Evolutionary conservation across 2,888 invertebrate species (phyloP).

Genomic region (Congeria kusceri): DNA sequence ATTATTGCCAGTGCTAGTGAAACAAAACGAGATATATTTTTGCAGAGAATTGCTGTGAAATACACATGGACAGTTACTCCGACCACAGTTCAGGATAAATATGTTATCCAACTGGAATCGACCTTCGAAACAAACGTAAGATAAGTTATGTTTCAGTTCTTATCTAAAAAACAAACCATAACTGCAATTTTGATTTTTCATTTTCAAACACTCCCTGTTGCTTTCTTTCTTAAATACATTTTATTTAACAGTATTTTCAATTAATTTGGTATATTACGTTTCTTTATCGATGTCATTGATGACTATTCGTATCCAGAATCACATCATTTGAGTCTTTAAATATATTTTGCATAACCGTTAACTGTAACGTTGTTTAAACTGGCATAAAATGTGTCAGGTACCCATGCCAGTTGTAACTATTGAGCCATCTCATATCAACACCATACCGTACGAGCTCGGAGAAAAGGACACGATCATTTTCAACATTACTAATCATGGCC

Average conservation of each 20-base stretch:
- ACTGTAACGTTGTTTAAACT: background rate
- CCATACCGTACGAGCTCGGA: slow-evolving; percentile 59
- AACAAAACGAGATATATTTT: slow-evolving; percentile 51
- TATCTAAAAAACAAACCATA: background rate
- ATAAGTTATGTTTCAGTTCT: background rate
- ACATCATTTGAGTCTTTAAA: too few relatives aligned
- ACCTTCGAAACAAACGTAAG: slow-evolving; percentile 66
- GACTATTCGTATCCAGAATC: too few relatives aligned
- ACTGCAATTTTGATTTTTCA: background rate
- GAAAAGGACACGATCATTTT: slow-evolving; percentile 57
- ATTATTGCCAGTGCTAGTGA: slow-evolving; percentile 41
- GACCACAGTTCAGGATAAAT: slow-evolving; percentile 68
- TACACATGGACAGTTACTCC: slow-evolving; percentile 70
- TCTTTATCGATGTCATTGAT: too few relatives aligned
- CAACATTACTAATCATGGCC: slow-evolving; percentile 70
- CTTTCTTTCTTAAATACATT: too few relatives aligned
- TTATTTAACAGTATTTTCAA: too few relatives aligned
- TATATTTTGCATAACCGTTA: too few relatives aligned
- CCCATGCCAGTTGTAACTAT: slow-evolving; percentile 76
- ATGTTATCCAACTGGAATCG: slow-evolving; percentile 70
- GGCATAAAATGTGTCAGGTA: slow-evolving; percentile 40
- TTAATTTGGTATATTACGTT: too few relatives aligned
- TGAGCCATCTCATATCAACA: slow-evolving; percentile 59
- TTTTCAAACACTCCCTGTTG: background rate
- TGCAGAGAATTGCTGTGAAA: slow-evolving; percentile 64